phyloP scores from a whole-genome alignment of 2,113 vertebrate species.

The Marcusenius ussheri region DNA sequence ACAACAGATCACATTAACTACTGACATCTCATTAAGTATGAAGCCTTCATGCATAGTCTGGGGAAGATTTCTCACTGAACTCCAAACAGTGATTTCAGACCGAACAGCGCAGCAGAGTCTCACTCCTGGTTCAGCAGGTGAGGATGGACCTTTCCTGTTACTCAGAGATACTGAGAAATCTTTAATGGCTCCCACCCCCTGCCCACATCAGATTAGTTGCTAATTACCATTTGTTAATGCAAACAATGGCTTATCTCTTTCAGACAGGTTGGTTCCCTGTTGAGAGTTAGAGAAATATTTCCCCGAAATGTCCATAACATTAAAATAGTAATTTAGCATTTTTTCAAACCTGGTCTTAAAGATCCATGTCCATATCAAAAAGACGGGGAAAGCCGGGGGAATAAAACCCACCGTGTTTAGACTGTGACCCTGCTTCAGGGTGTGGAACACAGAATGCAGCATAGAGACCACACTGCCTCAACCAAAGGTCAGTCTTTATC shows the following conservation, averaged over 20 bases:
- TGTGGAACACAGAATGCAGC: not conserved
- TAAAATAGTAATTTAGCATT: not conserved
- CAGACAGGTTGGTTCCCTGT: constrained; percentile 8
- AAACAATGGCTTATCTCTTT: constrained; percentile 9
- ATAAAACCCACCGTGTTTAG: not conserved
- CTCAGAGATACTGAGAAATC: constrained; percentile 20
- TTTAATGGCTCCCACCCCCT: constrained; percentile 16
- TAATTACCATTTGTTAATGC: not conserved
- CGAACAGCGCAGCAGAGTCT: not conserved
- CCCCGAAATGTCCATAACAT: not conserved
- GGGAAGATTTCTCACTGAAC: not conserved
- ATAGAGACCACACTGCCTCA: not conserved
- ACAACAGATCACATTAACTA: too few relatives aligned
- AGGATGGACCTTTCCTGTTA: constrained; percentile 13
- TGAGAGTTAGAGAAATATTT: not conserved
- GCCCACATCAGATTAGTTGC: not conserved
- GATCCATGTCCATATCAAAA: not conserved
- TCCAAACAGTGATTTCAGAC: not conserved
- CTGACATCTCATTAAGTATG: not conserved
- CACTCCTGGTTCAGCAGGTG: not conserved
- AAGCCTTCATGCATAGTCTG: not conserved
- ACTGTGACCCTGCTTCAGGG: not conserved
- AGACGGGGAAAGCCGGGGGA: not conserved
- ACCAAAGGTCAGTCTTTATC: not conserved
- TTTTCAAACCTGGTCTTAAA: not conserved